Evolutionary conservation across 2,797 vertebrate genomes (phyloP), one percentile per base, ranked within the genome.

Genomic region (Eidolon dupreanum): DNA sequence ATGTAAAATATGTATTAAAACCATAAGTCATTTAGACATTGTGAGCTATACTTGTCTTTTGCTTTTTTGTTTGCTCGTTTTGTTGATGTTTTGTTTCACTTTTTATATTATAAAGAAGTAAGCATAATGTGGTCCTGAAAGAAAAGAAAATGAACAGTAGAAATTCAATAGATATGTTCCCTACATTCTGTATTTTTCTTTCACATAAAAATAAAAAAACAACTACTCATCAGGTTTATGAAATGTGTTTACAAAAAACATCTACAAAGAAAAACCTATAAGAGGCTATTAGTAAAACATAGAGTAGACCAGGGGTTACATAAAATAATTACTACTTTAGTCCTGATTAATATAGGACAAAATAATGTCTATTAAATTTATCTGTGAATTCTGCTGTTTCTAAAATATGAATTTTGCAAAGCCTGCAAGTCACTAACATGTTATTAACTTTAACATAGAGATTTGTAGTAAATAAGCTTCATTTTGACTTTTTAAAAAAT

Each of bases 101-200:
- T 97, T 84, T 49, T 79, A 75, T 41, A 71, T 70, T 16, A 93
- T 84, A 87, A 49, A 95, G 41, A 93, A 63, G 17, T 51, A 85
- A 16, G 87, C 3, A 38, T 57, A n/a, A n/a, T 36, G 26, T 28
- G 63, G 38, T 87, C 95, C 86, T 49, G 12, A 87, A 82, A 95
- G 12, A 53, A 96, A 97, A 93, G 41, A 97, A 97, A 97, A 10
- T 43, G 82, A 93, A 61, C n/a, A 85, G 36, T 43, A n/a, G 65
- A 57, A 41, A 68, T 57, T 46, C 10, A 53, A 61, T 3, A 93
- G 26, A 51, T 71, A 2, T 88, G 38, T 79, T 61, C 90, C 78
- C 57, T 92, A 89, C 4, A 66, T 79, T 92, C 65, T 81, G 24
- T 16, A 41, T 71, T 65, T 55, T 90, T 66, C 36, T 87, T 98